Base-by-base conservation (phyloP, 2,888 invertebrate species). In the Cotesia congregata region DNA sequence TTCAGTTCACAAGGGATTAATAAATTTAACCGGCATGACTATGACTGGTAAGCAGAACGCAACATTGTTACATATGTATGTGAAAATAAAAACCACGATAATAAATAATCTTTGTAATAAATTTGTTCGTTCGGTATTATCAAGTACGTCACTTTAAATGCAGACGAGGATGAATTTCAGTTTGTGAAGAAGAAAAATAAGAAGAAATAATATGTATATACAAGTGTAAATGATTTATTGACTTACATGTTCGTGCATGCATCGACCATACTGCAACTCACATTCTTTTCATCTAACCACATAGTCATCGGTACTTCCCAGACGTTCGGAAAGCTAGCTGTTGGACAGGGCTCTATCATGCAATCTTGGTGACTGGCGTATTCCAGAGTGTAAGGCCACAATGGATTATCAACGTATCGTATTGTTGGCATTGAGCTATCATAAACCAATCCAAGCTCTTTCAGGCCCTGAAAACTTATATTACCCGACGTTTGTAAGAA, bases 331-430 rank as follows among this genome's bases (percentile, higher is more conserved):
- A 91, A 90, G 0, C 92, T 89, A 0, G 91, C 91, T 1, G 87
- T 89, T 0, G 94, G 93, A 83, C 94, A 94, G 0, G 91, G 90
- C 0, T 89, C 90, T 12, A 92, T 90, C 6, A 88, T 83, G 76
- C 94, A 94, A 77, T 92, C 91, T 85, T 93, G 92, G 15, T 80
- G 90, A 0, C 91, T 91, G 0, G 86, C 85, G 81, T 92, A 93
- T 83, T 95, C 92, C 74, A 94, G 85, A 0, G 94, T 94, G 86
- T 94, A 95, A 0, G 95, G 95, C 92, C 93, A 94, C 0, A 93
- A 85, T 17, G 91, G 91, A 40, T 91, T 91, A 74, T 90, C 80
- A 7, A 86, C 87, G 78, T 85, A 60, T 0, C 81, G 81, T 20
- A 88, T 86, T 0, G 93, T 92, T 0, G 93, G 91, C 93, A 94